Percentiles rank a stretch among this genome's conserved stretches.
Evolutionary conservation across 2,113 vertebrate genomes (phyloP).

Genomic region (Capreolus pygargus): DNA sequence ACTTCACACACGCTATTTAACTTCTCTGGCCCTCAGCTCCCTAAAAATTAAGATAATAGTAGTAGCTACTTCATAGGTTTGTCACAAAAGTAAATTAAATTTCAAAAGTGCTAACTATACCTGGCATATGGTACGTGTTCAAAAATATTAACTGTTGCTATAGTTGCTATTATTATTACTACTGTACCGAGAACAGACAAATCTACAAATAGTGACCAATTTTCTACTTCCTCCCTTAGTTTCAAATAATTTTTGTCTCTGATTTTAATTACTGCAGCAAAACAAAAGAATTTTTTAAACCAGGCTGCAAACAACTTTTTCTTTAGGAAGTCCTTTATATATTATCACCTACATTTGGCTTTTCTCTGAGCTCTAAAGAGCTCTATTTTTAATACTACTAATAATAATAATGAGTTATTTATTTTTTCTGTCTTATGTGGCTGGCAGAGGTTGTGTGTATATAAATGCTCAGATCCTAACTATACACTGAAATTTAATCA

Average conservation of each 20-base stretch:
- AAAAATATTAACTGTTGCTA: background rate
- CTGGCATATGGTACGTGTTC: background rate
- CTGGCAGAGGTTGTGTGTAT: background rate
- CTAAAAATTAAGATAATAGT: background rate
- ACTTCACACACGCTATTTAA: background rate
- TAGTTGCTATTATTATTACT: background rate
- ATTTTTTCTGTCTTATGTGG: background rate
- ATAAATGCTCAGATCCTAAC: background rate
- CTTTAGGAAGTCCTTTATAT: background rate
- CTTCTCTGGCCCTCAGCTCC: background rate
- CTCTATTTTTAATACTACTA: background rate
- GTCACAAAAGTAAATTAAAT: background rate
- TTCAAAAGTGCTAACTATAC: background rate
- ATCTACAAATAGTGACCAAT: background rate
- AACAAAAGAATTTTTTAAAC: background rate
- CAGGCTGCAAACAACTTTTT: background rate
- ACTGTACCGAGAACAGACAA: background rate
- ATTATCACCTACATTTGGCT: background rate
- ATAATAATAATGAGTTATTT: background rate
- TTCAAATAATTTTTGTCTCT: constrained; percentile 20
- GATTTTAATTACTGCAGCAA: background rate
- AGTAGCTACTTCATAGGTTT: background rate
- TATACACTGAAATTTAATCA: background rate
- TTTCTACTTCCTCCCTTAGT: background rate
- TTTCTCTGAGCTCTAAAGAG: background rate